Conservation (phyloP, 2,113 vertebrate species). For the Apus apus region DNA sequence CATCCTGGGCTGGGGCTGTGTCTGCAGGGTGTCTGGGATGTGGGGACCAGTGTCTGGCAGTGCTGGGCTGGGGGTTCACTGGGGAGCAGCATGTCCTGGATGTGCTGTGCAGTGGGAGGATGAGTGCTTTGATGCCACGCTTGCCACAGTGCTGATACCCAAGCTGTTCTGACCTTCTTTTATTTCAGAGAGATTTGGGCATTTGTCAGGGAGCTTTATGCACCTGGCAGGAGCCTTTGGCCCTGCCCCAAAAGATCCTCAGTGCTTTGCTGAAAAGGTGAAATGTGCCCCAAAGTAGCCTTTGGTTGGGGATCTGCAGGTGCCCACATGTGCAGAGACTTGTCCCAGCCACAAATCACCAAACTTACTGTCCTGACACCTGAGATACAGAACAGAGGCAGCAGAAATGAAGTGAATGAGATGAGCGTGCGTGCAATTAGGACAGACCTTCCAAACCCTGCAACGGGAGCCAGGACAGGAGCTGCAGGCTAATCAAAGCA, state of each 20-base stretch:
- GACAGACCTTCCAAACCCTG: background rate
- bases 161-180: conserved; percentile 46
- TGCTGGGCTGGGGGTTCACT: rapidly evolving
- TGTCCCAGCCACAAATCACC: background rate
- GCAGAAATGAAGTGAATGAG: conserved; percentile 64
- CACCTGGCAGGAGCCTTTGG: background rate
- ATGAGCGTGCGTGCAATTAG: background rate
- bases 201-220: conserved; percentile 15
- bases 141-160: background rate
- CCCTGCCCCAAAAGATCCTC: background rate
- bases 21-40: background rate
- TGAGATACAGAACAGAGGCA: background rate
- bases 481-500: conserved; percentile 4
- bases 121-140: background rate
- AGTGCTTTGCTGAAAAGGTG: background rate
- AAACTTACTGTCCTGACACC: background rate
- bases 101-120: rapidly evolving
- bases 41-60: rapidly evolving
- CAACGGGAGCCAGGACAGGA: background rate
- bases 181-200: conserved; percentile 50
- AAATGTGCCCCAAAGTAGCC: background rate
- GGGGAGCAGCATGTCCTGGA: background rate
- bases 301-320: rapidly evolving
- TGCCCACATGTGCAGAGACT: background rate
- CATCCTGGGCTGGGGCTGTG: background rate